A percentile compares a stretch with the other conserved stretches of the same genome.
phyloP scores from a whole-genome alignment of 1,140 invertebrate species.

The Hesperophylax magnus region DNA sequence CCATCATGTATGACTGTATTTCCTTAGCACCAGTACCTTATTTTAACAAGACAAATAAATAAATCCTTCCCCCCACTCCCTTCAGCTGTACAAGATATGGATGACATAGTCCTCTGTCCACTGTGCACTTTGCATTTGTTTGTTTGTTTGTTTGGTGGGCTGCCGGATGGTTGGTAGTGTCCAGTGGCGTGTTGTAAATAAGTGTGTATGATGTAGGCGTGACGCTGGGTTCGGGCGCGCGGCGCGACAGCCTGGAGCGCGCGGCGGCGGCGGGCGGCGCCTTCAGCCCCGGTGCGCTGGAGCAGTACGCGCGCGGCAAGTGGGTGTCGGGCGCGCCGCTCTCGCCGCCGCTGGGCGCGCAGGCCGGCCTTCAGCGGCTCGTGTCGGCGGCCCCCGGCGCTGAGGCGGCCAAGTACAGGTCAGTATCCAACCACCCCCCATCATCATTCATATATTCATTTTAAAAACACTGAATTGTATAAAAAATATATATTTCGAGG shows the following conservation, averaged over 20 bases:
- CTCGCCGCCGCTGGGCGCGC: constrained; percentile 67
- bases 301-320: constrained; percentile 68
- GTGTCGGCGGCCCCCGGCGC: constrained; percentile 92
- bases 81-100: too few species aligned
- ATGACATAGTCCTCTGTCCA: too few species aligned
- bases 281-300: constrained; percentile 61
- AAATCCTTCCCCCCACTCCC: too few species aligned
- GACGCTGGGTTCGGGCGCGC: constrained; percentile 51
- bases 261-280: constrained; percentile 57
- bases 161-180: neutral
- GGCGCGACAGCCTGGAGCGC: constrained; percentile 69
- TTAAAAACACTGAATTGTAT: too few species aligned
- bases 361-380: constrained; percentile 70
- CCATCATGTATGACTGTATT: too few species aligned
- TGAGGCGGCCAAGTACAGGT: constrained; percentile 85
- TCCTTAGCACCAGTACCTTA: too few species aligned
- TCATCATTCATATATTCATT: too few species aligned
- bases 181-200: neutral
- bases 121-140: too few species aligned
- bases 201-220: constrained; percentile 26
- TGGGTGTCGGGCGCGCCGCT: constrained; percentile 64
- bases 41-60: too few species aligned
- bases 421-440: constrained; percentile 39
- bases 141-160: neutral
- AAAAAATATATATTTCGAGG: too few species aligned